A percentile compares a stretch with the other conserved stretches of the same genome.
Conservation (phyloP, 2,113 vertebrate genomes). For the Phrynosoma platyrhinos region DNA sequence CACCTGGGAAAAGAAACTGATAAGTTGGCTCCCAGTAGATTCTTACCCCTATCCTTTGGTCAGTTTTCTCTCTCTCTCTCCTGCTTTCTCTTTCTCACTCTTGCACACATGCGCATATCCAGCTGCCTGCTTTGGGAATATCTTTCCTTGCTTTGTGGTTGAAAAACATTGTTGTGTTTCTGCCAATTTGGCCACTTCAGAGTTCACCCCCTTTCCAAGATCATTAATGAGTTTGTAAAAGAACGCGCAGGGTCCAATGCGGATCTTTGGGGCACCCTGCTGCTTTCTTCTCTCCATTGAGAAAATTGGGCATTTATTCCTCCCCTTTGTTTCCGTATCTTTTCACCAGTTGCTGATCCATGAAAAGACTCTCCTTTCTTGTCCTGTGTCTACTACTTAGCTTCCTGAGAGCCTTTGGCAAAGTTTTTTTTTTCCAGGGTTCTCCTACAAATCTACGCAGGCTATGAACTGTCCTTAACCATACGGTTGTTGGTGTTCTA, state of each 20-base stretch:
- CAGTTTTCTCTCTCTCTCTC: too few species aligned
- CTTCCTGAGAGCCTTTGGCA: conserved; percentile 6
- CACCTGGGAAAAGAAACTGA: background rate
- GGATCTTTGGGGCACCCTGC: background rate
- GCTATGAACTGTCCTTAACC: background rate
- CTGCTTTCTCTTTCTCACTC: too few species aligned
- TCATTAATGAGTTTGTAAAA: conserved; percentile 27
- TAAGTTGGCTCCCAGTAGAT: background rate
- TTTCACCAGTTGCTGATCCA: conserved; percentile 30
- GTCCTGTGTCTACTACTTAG: background rate
- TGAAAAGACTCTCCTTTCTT: background rate
- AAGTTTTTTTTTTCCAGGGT: background rate
- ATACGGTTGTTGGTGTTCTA: background rate
- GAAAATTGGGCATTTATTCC: conserved; percentile 27
- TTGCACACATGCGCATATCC: background rate
- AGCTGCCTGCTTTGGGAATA: background rate
- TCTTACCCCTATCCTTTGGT: background rate
- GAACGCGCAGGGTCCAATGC: background rate
- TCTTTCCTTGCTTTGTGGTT: background rate
- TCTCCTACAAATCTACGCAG: background rate
- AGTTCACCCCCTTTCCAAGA: conserved; percentile 3
- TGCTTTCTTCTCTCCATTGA: conserved; percentile 1
- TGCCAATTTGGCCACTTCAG: background rate
- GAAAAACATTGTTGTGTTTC: background rate
- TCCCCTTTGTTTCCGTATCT: conserved; percentile 15